These are phyloP conservation scores for Microctenopoma lineatum DNA, from an alignment of 2,797 vertebrate species.

Conservation along the genomic window DNA sequence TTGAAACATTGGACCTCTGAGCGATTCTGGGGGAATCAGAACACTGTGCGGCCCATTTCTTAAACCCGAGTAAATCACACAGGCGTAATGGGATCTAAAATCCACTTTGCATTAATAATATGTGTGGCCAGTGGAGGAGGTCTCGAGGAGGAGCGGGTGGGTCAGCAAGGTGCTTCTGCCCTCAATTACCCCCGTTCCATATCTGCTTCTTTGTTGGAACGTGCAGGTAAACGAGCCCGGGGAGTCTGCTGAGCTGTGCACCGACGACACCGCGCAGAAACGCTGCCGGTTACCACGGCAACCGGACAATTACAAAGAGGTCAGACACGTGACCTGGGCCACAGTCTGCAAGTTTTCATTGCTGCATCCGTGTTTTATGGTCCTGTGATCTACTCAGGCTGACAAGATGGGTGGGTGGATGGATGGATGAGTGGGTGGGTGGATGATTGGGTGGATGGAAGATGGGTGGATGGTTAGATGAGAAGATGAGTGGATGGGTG, in stretches of 20 bases:
- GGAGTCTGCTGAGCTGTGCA: not conserved
- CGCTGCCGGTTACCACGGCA: no score
- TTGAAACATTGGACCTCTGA: conserved; percentile 27
- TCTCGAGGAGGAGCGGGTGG: conserved; percentile 11
- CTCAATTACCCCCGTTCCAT: conserved; percentile 47
- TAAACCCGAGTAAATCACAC: conserved; percentile 44
- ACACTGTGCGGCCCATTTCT: conserved; percentile 31
- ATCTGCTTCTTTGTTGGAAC: conserved; percentile 15
- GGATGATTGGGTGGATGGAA: no score
- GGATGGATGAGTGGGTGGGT: no score
- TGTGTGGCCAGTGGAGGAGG: conserved; percentile 15
- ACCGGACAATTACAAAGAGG: no score
- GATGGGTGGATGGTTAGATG: no score
- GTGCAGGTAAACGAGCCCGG: conserved; percentile 7
- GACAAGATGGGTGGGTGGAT: no score
- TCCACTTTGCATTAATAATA: conserved; percentile 55
- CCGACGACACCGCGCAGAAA: not conserved
- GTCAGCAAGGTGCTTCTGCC: conserved; percentile 28
- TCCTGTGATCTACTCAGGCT: no score
- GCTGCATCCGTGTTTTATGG: no score
- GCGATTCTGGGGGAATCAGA: conserved; percentile 38
- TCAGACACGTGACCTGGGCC: no score
- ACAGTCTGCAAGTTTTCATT: no score
- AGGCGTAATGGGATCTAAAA: conserved; percentile 40
- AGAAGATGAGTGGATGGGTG: no score